Evolutionary conservation across 2,113 vertebrate genomes (phyloP).

Genomic region (Suncus etruscus): DNA sequence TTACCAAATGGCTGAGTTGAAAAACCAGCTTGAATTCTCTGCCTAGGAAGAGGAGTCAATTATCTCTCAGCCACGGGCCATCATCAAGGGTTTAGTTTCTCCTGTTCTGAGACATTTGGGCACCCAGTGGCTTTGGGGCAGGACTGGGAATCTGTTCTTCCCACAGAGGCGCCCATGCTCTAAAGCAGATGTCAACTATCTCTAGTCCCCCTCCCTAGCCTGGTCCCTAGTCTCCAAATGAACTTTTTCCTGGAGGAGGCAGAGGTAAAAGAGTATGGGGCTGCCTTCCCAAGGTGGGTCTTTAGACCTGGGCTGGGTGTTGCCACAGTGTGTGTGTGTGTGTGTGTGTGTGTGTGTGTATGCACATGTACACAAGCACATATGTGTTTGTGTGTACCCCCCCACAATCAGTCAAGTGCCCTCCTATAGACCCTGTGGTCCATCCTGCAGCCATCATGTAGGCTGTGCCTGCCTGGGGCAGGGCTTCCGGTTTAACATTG

Average conservation of each 20-base stretch:
- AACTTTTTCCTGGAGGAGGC: background rate
- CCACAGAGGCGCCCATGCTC: background rate
- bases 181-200: background rate
- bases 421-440: background rate
- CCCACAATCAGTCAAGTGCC: background rate
- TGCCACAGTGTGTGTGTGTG: background rate
- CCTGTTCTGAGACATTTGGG: background rate
- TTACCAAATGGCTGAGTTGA: background rate
- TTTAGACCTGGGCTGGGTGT: background rate
- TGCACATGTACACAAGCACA: background rate
- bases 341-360: background rate
- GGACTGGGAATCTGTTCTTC: background rate
- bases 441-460: background rate
- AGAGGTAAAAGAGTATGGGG: background rate
- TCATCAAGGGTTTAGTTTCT: background rate
- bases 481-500: background rate
- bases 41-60: background rate
- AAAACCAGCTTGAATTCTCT: slow-evolving; percentile 23
- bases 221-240: background rate
- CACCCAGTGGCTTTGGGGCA: background rate
- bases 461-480: background rate
- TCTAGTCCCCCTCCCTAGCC: background rate
- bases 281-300: background rate
- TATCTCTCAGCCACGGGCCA: background rate
- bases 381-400: background rate